A percentile compares a stretch with the other conserved stretches of the same genome.
Evolutionary conservation across 1,140 invertebrate species (phyloP).

Genomic region (Drosophila jambulina): DNA sequence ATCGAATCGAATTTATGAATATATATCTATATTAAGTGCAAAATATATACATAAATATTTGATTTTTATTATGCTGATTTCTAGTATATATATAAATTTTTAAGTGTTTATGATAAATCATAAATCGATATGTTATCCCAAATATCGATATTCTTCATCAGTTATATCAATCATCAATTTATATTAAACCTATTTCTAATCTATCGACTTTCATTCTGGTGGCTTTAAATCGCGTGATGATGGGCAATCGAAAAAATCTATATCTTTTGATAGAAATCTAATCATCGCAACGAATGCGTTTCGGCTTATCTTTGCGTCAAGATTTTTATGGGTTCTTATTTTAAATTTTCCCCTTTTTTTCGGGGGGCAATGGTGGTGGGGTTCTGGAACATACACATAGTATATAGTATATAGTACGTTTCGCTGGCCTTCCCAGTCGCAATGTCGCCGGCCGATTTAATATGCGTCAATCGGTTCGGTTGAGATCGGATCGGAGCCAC

Average conservation of each 20-base stretch:
- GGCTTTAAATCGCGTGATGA: slow-evolving; percentile 9
- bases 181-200: not conserved
- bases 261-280: slow-evolving; percentile 16
- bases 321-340: slow-evolving; percentile 13
- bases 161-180: not conserved
- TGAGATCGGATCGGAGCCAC: slow-evolving; percentile 1
- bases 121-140: not conserved
- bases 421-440: slow-evolving; percentile 39
- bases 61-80: too few relatives aligned
- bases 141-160: not conserved
- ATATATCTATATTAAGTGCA: too few relatives aligned
- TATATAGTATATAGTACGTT: not conserved
- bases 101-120: too few relatives aligned
- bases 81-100: too few relatives aligned
- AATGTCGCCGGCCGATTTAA: slow-evolving; percentile 50
- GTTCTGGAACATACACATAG: not conserved
- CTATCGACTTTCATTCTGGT: not conserved
- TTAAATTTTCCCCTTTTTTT: not conserved
- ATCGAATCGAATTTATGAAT: too few relatives aligned
- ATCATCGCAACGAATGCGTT: slow-evolving; percentile 1
- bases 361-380: not conserved
- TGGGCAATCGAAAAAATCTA: slow-evolving; percentile 2
- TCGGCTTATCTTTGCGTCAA: slow-evolving; percentile 10
- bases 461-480: slow-evolving; percentile 48
- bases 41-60: too few relatives aligned